Conservation (phyloP, 2,797 vertebrate species). For the Propithecus perrieri region DNA sequence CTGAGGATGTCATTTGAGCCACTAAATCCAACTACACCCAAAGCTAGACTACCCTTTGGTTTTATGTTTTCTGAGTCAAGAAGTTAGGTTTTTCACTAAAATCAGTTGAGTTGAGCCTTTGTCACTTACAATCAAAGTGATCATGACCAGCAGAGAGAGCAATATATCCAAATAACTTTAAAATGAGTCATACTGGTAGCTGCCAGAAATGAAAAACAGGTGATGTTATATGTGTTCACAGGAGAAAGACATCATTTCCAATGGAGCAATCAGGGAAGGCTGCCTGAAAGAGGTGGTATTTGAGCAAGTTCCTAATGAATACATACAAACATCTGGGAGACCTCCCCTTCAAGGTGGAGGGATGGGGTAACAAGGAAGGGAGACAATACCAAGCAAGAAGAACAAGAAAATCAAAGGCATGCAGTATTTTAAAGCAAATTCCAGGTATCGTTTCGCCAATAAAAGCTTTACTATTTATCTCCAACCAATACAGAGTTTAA, state of each 20-base stretch:
- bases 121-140: neutral
- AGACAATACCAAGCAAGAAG: neutral
- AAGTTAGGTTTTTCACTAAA: neutral
- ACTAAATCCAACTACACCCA: neutral
- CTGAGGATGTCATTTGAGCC: neutral
- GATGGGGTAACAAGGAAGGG: neutral
- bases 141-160: neutral
- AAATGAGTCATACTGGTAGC: neutral
- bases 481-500: neutral
- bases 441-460: neutral
- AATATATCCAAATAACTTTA: neutral
- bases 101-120: neutral
- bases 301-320: neutral
- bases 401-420: neutral
- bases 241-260: neutral
- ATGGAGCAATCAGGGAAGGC: neutral
- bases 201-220: neutral
- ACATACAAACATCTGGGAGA: neutral
- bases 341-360: neutral
- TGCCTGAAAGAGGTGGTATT: neutral
- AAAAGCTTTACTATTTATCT: neutral
- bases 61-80: constrained; percentile 23
- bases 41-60: neutral
- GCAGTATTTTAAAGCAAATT: neutral
- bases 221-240: neutral